phyloP scores from a whole-genome alignment of 2,888 invertebrate species.

The Drosophila putrida region DNA sequence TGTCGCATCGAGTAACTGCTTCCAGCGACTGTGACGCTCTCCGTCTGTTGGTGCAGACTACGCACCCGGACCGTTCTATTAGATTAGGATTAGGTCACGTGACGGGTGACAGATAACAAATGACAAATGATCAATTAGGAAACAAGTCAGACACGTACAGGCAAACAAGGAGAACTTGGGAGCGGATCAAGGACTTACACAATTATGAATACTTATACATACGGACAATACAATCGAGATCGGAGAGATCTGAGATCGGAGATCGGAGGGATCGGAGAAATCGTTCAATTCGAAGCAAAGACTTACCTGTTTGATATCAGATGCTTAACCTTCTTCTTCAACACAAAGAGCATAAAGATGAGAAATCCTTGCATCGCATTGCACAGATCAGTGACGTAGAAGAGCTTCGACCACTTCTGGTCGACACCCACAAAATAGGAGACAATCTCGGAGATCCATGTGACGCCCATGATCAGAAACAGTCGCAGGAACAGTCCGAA shows the following conservation, averaged over 20 bases:
- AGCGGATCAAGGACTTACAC: conserved; percentile 39
- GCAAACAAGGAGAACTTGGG: conserved; percentile 4
- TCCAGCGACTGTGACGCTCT: conserved; percentile 76
- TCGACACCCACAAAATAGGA: conserved; percentile 88
- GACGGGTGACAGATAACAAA: neutral
- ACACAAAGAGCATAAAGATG: conserved; percentile 88
- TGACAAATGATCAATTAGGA: conserved; percentile 7
- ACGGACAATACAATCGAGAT: conserved; percentile 25
- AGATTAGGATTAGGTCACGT: neutral
- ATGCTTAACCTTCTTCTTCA: conserved; percentile 86
- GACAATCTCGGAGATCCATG: conserved; percentile 92
- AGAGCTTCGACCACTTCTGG: conserved; percentile 76
- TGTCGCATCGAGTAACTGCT: conserved; percentile 74
- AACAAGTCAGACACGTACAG: conserved; percentile 17
- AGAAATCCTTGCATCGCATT: conserved; percentile 88
- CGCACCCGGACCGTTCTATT: conserved; percentile 77
- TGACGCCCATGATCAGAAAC: conserved; percentile 94
- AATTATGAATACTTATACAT: conserved; percentile 37
- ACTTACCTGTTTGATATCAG: conserved; percentile 84
- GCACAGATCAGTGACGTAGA: conserved; percentile 86
- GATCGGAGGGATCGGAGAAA: neutral
- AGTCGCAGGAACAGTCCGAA: conserved; percentile 92
- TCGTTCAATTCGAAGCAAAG: neutral
- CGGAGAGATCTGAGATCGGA: neutral
- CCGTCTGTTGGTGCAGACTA: conserved; percentile 79